Percentiles rank a stretch among this genome's conserved stretches.
phyloP scores from a whole-genome alignment of 1,140 invertebrate species.

The Heliconius eleuchia region DNA sequence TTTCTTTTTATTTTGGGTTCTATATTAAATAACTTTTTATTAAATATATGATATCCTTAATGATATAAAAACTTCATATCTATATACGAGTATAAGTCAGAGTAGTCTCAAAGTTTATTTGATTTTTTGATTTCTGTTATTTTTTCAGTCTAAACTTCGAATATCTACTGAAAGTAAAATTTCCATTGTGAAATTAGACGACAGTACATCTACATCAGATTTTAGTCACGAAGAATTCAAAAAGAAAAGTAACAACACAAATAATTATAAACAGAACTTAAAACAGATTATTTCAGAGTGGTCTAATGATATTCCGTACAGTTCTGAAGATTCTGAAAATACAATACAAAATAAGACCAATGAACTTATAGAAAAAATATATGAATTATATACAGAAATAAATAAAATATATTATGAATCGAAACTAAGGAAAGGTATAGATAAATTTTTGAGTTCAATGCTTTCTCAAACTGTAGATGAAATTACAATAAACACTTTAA shows the following conservation, averaged over 20 bases:
- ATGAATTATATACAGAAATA: constrained; percentile 7
- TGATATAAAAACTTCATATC: too few species aligned
- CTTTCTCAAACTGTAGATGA: background rate
- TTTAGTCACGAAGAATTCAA: background rate
- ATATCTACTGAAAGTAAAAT: background rate
- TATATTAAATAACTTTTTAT: too few species aligned
- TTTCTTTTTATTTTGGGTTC: too few species aligned
- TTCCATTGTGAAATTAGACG: constrained; percentile 14
- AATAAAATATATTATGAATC: constrained; percentile 22
- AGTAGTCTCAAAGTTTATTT: background rate
- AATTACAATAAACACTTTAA: constrained; percentile 17
- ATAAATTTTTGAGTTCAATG: constrained; percentile 27
- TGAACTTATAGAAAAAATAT: constrained; percentile 36
- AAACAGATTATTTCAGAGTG: constrained; percentile 31
- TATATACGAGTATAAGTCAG: too few species aligned
- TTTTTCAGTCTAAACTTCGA: constrained; percentile 15
- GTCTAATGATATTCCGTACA: constrained; percentile 32
- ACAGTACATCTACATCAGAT: constrained; percentile 25
- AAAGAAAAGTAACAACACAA: background rate
- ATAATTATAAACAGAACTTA: constrained; percentile 22
- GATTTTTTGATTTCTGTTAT: background rate
- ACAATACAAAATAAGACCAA: constrained; percentile 33
- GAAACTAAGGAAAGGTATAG: constrained; percentile 24
- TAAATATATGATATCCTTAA: too few species aligned
- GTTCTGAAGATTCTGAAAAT: constrained; percentile 27